phyloP scores from a whole-genome alignment of 2,797 vertebrate species.

The Rhinatrema bivittatum region DNA sequence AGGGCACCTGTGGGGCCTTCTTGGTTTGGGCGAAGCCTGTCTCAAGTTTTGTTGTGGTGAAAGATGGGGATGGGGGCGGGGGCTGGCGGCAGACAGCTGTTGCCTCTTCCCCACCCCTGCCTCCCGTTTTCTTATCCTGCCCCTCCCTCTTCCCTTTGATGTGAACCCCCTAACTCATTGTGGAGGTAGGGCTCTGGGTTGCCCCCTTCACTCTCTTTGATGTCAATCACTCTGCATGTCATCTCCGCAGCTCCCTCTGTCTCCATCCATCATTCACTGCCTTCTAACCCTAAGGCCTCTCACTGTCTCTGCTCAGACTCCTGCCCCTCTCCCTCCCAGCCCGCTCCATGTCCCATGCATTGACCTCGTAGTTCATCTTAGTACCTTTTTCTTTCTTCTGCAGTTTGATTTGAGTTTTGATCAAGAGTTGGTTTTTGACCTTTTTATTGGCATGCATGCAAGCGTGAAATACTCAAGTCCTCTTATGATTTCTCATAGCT shows the following conservation, averaged over 20 bases:
- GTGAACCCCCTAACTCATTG: constrained; percentile 44
- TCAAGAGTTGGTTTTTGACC: constrained; percentile 38
- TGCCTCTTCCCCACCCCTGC: neutral
- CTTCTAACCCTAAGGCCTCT: constrained; percentile 15
- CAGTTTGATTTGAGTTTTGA: constrained; percentile 47
- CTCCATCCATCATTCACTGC: constrained; percentile 41
- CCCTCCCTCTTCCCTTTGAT: constrained; percentile 57
- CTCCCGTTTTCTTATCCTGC: constrained; percentile 25
- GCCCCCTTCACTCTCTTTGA: too few species aligned
- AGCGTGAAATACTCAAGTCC: constrained; percentile 32
- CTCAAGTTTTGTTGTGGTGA: too few species aligned
- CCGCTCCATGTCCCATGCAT: constrained; percentile 44
- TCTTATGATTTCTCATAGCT: constrained; percentile 11
- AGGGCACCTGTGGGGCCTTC: too few species aligned
- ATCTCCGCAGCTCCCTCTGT: constrained; percentile 40
- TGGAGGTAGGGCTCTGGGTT: too few species aligned
- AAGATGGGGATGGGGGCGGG: too few species aligned
- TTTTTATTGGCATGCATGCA: constrained; percentile 60
- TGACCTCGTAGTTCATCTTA: constrained; percentile 3
- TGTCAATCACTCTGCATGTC: neutral
- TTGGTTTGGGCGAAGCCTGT: too few species aligned
- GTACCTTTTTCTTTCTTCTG: too few species aligned
- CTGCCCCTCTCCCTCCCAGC: constrained; percentile 11
- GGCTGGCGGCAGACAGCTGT: too few species aligned
- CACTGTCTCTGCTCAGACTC: constrained; percentile 24